Base-by-base conservation (phyloP, 2,888 invertebrate species). In the Mimachlamys varia region DNA sequence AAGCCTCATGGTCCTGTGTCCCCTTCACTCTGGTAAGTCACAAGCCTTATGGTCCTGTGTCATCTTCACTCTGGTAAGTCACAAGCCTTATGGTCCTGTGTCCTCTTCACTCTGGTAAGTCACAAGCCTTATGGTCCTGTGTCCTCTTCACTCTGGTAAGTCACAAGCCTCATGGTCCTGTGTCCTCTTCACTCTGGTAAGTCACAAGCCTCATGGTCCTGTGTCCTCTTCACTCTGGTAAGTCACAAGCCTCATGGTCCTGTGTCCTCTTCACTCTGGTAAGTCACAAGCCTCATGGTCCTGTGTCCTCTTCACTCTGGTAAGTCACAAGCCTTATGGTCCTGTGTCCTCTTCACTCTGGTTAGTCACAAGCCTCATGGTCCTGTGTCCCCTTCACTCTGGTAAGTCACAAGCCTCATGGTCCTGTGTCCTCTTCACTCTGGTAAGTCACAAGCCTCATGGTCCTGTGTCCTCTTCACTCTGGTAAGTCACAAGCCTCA, bases 241-340 rank as follows among this genome's bases (percentile, higher is more conserved):
- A n/a, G n/a, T 98, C 96, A 98, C 98, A 93, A 98, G 98, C 96
- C 97, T 98, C 91, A 98, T 98, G 98, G 98, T 98, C 95, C 98
- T 98, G 62, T 94, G 97, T 97, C 62, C 96, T 98, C 62, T 96
- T 98, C 93, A 98, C 98, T 0, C n/a, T n/a, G n/a, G n/a, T n/a
- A n/a, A n/a, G n/a, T 98, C 96, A 98, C 98, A 93, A 98, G 98
- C 96, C 97, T 98, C 91, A 98, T 98, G 98, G 98, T 98, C 95
- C 98, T 98, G 62, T 94, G 97, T 97, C 62, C 96, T 98, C 62
- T 96, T 98, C 93, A 98, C 98, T 0, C n/a, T n/a, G n/a, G n/a
- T n/a, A n/a, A n/a, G n/a, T 98, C 96, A 98, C 98, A 93, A 98
- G 98, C 96, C 97, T 98, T 91, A 98, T 98, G 98, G 98, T 98